Percentiles rank a stretch among this genome's conserved stretches.
Conservation (phyloP, 35 echinoderm and acorn worm genomes). For the Diadema setosum region DNA sequence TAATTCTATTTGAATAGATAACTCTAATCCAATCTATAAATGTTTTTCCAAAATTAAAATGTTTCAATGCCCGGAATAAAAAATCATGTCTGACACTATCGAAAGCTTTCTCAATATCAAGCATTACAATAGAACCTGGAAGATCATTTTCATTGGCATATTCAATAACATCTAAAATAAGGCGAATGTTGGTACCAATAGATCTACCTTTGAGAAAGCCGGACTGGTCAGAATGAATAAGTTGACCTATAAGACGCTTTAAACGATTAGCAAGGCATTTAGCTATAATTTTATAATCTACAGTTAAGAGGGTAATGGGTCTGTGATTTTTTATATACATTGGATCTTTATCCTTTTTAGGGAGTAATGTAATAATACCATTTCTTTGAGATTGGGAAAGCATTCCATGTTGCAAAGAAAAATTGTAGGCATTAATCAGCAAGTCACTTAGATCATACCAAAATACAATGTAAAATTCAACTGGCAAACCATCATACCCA, state of each 20-base stretch:
- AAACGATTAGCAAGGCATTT: not conserved
- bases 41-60: conserved; percentile 5
- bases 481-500: conserved; percentile 15
- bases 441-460: not conserved
- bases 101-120: too few relatives aligned
- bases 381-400: not conserved
- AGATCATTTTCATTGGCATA: too few relatives aligned
- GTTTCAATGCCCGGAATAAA: not conserved
- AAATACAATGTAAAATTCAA: conserved; percentile 32
- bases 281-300: not conserved
- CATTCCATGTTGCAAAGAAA: not conserved
- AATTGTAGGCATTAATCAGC: not conserved
- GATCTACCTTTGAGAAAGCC: too few relatives aligned
- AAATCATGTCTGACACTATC: not conserved
- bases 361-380: not conserved
- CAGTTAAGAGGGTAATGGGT: conserved; percentile 14
- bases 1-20: not conserved
- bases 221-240: too few relatives aligned
- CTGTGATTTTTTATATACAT: conserved; percentile 11
- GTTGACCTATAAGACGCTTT: not conserved
- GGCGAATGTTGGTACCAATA: too few relatives aligned
- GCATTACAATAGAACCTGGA: too few relatives aligned
- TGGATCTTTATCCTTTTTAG: conserved; percentile 29
- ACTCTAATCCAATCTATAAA: not conserved
- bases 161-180: too few relatives aligned